phyloP scores from a whole-genome alignment of 2,113 vertebrate species.

The Microtus richardsoni region DNA sequence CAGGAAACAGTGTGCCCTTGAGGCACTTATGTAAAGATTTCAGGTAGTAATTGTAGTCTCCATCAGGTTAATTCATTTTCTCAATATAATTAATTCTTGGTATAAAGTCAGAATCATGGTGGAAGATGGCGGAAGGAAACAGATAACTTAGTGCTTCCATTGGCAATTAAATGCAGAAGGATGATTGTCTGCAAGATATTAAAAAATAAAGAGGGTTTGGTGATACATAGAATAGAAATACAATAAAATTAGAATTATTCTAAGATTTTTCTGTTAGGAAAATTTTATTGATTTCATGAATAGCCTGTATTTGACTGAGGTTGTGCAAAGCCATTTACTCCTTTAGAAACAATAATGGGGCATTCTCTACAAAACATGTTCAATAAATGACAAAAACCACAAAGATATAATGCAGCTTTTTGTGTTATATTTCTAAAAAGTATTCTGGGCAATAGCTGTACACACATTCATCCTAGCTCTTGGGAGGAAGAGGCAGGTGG shows the following conservation, averaged over 20 bases:
- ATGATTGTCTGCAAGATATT: neutral
- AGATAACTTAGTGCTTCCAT: neutral
- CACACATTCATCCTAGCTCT: too few relatives aligned
- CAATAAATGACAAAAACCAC: neutral
- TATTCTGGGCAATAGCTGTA: too few relatives aligned
- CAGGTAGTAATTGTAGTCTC: neutral
- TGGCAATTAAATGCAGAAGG: neutral
- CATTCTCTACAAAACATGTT: neutral
- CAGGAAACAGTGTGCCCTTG: neutral
- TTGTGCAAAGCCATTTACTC: neutral
- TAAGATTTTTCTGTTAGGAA: neutral
- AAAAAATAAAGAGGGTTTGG: neutral
- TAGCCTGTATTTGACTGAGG: neutral
- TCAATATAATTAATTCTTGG: neutral
- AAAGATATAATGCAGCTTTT: neutral
- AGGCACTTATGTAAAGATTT: neutral
- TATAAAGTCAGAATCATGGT: neutral
- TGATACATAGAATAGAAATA: neutral
- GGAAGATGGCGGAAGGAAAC: neutral
- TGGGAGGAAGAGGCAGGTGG: too few relatives aligned
- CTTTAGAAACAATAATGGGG: neutral
- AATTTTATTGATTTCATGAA: neutral
- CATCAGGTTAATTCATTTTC: neutral
- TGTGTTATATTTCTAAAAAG: neutral
- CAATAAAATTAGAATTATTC: neutral